Evolutionary conservation across 30 jellyfish, hydroid and myxozoan genomes (phyloP).

Genomic region (Hydractinia symbiolongicarpus): DNA sequence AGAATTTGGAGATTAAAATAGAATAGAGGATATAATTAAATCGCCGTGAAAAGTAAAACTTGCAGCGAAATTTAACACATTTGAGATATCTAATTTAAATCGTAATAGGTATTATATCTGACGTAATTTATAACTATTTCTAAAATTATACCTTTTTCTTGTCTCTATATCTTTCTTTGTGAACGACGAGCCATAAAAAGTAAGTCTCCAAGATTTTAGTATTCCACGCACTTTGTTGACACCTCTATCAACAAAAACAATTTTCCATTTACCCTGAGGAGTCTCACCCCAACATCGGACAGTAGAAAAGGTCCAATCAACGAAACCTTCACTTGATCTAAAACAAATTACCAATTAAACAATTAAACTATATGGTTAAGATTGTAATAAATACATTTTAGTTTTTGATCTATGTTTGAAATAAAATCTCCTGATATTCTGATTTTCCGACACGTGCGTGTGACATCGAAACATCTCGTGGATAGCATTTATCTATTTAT

Average conservation of each 20-base stretch:
- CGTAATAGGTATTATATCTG: no score
- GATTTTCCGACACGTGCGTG: no score
- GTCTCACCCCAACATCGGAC: conserved; percentile 98
- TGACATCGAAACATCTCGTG: no score
- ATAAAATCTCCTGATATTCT: no score
- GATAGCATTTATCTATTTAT: no score
- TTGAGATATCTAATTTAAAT: no score
- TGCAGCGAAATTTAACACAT: no score
- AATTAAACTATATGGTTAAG: no score
- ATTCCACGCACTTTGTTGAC: conserved; percentile 48
- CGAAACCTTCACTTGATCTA: conserved; percentile 87
- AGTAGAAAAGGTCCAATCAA: conserved; percentile 96
- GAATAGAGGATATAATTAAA: no score
- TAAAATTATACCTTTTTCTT: conserved; percentile 49
- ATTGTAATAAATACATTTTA: no score
- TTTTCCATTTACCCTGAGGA: conserved; percentile 85
- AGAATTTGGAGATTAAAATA: neutral
- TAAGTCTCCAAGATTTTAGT: conserved; percentile 68
- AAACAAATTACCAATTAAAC: neutral
- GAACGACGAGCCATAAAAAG: conserved; percentile 89
- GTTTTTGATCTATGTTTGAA: no score
- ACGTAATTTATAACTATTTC: neutral
- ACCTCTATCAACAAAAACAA: conserved; percentile 58
- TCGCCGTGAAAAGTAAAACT: no score
- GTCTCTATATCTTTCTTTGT: conserved; percentile 56